A percentile compares a stretch with the other conserved stretches of the same genome.
Evolutionary conservation across 2,888 invertebrate genomes (phyloP).

Genomic region (Frankliniella intonsa): DNA sequence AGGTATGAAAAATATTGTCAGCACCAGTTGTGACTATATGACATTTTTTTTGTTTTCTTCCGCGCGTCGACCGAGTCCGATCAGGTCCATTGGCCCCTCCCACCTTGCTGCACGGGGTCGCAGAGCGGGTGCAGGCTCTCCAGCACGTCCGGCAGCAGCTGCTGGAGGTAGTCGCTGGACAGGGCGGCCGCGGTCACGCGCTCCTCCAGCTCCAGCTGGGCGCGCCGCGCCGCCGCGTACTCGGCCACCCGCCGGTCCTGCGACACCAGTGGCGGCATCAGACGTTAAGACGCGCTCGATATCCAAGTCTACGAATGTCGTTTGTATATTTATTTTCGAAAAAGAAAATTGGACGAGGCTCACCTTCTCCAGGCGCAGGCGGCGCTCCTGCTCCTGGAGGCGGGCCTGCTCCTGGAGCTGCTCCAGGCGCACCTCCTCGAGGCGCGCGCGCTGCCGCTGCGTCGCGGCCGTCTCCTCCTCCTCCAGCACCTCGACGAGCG

Average conservation of each 20-base stretch:
- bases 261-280: not conserved
- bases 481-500: constrained; percentile 82
- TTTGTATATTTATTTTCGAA: too few relatives aligned
- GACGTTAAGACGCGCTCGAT: not conserved
- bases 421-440: constrained; percentile 66
- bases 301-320: not conserved
- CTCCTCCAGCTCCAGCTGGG: constrained; percentile 71
- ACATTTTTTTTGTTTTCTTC: not conserved
- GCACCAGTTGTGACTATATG: not conserved
- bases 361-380: constrained; percentile 63
- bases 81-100: constrained; percentile 33
- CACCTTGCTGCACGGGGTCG: constrained; percentile 58
- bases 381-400: constrained; percentile 71
- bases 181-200: constrained; percentile 77
- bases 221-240: constrained; percentile 58
- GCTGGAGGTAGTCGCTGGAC: constrained; percentile 80
- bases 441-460: constrained; percentile 70
- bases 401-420: constrained; percentile 78
- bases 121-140: constrained; percentile 67
- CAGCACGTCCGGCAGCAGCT: constrained; percentile 77
- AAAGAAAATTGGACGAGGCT: too few relatives aligned
- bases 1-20: too few relatives aligned
- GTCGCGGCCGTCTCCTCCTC: constrained; percentile 85
- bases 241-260: constrained; percentile 67
- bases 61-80: not conserved